Base-by-base conservation (phyloP, 2,797 vertebrate species). In the Aplochiton taeniatus region DNA sequence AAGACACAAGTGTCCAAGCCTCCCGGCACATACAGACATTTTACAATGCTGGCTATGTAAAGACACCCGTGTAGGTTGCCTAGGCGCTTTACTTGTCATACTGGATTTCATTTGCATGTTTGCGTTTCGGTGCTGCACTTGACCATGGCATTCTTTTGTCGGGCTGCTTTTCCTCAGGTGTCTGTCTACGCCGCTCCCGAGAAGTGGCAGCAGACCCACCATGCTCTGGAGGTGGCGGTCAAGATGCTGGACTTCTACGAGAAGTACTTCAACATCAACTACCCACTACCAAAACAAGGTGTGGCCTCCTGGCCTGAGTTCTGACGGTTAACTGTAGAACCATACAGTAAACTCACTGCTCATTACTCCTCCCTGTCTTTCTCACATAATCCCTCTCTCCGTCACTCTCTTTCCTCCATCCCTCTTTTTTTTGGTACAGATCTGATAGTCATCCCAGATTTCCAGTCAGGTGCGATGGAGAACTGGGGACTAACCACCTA, bases 401-500 rank as follows among this genome's bases (percentile, higher is more conserved):
- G 11, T 1, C 3, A 46, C 13, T 53, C 48, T 61, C 11, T 56
- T 49, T n/a, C 17, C 59, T 47, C 19, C 73, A 4, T 53, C 31
- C 51, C 31, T 60, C 13, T 41, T 60, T 14, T 9, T 0, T 58
- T n/a, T n/a, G n/a, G 56, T 14, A 0, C 31, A 95, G 94, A 94
- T 84, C 82, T 95, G 48, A 83, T 94, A 74, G 93, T 92, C 8
- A 93, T 94, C 69, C 91, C 93, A 59, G 93, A 94, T 66, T 94
- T 95, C 68, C 69, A 86, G 83, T 64, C 79, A 0, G 93, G 93
- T 52, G 93, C 93, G 0, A 95, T 94, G 94, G 93, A 95, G 80
- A 95, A 94, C 82, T 94, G 93, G 93, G 93, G 93, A 68, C 87
- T 95, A 76, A 92, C 89, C 68, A 94, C 92, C 16, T 94, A 91